These are phyloP conservation scores for Clupea harengus DNA, from an alignment of 2,113 vertebrate species.

Conservation along the genomic window DNA sequence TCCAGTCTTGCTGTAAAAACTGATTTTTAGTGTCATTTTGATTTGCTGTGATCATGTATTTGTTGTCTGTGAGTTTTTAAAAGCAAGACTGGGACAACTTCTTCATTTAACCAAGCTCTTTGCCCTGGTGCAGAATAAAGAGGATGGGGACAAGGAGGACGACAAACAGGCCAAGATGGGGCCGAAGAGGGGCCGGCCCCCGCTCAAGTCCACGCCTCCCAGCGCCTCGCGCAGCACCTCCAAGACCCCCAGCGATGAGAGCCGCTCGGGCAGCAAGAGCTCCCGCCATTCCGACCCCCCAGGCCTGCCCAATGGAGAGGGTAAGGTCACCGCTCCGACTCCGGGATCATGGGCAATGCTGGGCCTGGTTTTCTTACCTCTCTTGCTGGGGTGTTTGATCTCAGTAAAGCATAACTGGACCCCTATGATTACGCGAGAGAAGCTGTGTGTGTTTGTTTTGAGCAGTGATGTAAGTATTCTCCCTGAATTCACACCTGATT, in stretches of 20 bases:
- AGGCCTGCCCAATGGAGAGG: slow-evolving; percentile 73
- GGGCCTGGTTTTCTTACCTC: too few species aligned
- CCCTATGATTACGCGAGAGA: too few species aligned
- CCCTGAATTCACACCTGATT: too few species aligned
- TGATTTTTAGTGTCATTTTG: too few species aligned
- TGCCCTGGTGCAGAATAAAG: slow-evolving; percentile 79
- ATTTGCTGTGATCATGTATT: background rate
- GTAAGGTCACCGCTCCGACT: slow-evolving; percentile 50
- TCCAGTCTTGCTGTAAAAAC: too few species aligned
- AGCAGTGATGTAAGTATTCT: too few species aligned
- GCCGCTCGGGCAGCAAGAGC: slow-evolving; percentile 71
- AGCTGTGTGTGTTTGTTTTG: too few species aligned
- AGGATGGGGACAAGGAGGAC: slow-evolving; percentile 75
- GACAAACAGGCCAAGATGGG: slow-evolving; percentile 73
- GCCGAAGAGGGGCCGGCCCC: slow-evolving; percentile 86
- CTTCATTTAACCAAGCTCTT: background rate
- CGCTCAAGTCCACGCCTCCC: slow-evolving; percentile 81
- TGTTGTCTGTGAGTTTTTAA: background rate
- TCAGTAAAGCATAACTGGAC: too few species aligned
- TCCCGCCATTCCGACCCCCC: slow-evolving; percentile 60
- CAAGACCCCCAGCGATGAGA: slow-evolving; percentile 79
- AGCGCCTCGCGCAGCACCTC: slow-evolving; percentile 73
- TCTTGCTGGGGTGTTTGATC: too few species aligned
- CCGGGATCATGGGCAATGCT: too few species aligned
- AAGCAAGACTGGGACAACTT: too few species aligned